Percentiles rank a stretch among this genome's conserved stretches.
Evolutionary conservation across 2,888 invertebrate species (phyloP).

Genomic region (Scaptomyza polygonia): DNA sequence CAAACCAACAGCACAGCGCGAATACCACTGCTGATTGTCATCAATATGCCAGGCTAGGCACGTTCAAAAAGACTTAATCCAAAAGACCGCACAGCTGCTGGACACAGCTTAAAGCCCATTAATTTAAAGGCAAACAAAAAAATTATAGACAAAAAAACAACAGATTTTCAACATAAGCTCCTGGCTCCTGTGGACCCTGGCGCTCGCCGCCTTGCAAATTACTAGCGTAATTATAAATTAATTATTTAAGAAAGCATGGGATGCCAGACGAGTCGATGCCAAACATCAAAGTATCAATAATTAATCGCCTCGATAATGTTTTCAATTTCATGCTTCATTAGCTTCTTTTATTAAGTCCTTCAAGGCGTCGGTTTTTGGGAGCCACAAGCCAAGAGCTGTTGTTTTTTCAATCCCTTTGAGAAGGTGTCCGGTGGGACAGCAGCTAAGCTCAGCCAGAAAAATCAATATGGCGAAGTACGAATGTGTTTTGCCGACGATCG

Average conservation of each 20-base stretch:
- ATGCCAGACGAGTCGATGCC: constrained; percentile 20
- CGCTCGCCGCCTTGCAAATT: constrained; percentile 44
- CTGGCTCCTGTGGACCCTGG: constrained; percentile 18
- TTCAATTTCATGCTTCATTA: constrained; percentile 79
- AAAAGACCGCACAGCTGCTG: constrained; percentile 47
- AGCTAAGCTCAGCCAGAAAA: constrained; percentile 26
- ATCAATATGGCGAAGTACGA: constrained; percentile 40
- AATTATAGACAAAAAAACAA: constrained; percentile 5
- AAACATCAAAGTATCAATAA: constrained; percentile 79
- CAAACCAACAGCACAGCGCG: not conserved
- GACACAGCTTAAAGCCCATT: constrained; percentile 62
- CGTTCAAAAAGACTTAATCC: constrained; percentile 71
- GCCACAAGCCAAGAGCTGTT: constrained; percentile 31
- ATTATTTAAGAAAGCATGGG: constrained; percentile 65
- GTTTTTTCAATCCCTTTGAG: constrained; percentile 40
- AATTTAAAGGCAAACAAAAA: constrained; percentile 31
- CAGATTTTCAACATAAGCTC: constrained; percentile 31
- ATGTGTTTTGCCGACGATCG: constrained; percentile 26
- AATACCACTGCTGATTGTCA: constrained; percentile 25
- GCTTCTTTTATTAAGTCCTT: constrained; percentile 57
- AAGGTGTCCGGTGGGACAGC: constrained; percentile 18
- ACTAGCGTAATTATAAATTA: constrained; percentile 78
- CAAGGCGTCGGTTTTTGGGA: constrained; percentile 33
- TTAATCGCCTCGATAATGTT: constrained; percentile 78
- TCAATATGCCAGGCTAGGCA: constrained; percentile 70